Base-by-base conservation (phyloP, 2,113 vertebrate species). In the Glaucomys volans region DNA sequence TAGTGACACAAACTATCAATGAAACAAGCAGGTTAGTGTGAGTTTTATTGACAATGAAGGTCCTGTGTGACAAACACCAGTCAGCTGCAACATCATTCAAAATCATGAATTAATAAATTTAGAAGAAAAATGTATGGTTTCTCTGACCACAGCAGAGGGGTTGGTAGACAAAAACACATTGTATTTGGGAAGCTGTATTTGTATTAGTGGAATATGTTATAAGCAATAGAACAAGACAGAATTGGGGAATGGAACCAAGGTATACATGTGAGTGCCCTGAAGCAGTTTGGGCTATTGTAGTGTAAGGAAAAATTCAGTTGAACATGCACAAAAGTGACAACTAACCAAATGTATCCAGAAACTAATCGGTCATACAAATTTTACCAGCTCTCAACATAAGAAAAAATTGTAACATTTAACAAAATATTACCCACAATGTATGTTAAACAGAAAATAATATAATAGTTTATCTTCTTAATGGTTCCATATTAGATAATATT, bases 401-500 rank as follows among this genome's bases (percentile, higher is more conserved):
- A 87, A 91, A 94, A 71, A 57, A n/a, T 91, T 72, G 4, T 20
- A 77, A 80, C 1, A 77, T 44, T 79, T 8, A 94, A 67, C 1
- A 83, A 16, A 92, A 80, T 50, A 87, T 74, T 57, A 57, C 17
- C 40, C 16, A 77, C 12, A 85, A 81, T 44, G 35, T 76, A 40
- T 40, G 24, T 9, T 69, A 52, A 32, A 30, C 4, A 69, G 64
- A 76, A 82, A 82, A 69, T 62, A 52, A n/a, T 42, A 75, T 13
- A 47, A 50, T 32, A 59, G n/a, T 59, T 59, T 88, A 10, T 8
- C 12, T 35, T 93, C 59, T 67, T 42, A 92, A 50, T 57, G 22
- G 52, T 93, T 92, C 86, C 74, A 40, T 62, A n/a, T 52, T 86
- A 77, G 35, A 32, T 24, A 77, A 93, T 91, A 66, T 62, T 74